Conservation (phyloP, 2,113 vertebrate species). For the Euleptes europaea region DNA sequence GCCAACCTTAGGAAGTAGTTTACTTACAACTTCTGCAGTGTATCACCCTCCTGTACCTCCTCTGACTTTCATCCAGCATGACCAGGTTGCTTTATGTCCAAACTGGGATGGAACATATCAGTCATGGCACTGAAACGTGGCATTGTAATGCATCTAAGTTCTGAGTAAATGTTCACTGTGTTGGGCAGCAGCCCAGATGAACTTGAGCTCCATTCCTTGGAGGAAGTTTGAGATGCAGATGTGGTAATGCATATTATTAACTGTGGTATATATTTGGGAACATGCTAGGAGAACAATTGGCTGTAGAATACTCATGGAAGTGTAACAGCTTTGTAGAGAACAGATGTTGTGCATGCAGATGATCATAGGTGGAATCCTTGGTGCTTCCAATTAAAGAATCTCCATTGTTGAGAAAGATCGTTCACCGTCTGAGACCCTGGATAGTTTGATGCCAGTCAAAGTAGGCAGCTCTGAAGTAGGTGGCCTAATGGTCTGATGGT, state of each 20-base stretch:
- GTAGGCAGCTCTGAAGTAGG: too few species aligned
- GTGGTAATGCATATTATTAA: slow-evolving; percentile 16
- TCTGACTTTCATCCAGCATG: neutral
- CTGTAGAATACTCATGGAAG: neutral
- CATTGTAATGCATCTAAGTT: neutral
- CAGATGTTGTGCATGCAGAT: too few species aligned
- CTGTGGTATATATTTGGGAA: neutral
- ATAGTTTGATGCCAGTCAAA: too few species aligned
- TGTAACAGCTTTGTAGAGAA: too few species aligned
- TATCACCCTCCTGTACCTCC: neutral
- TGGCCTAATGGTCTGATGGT: too few species aligned
- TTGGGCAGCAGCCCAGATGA: neutral
- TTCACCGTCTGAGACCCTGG: too few species aligned
- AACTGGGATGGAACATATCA: neutral
- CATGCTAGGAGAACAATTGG: slow-evolving; percentile 37
- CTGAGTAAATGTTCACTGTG: neutral
- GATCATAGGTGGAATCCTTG: too few species aligned
- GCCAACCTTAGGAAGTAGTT: neutral
- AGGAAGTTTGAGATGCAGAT: slow-evolving; percentile 9
- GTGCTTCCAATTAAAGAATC: too few species aligned
- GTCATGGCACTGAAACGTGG: neutral
- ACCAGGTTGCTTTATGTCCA: neutral
- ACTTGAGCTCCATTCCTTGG: too few species aligned
- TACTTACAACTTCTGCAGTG: neutral
- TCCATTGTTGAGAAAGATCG: too few species aligned